Base-by-base conservation (phyloP, 2,113 vertebrate genomes). In the Scomber scombrus region DNA sequence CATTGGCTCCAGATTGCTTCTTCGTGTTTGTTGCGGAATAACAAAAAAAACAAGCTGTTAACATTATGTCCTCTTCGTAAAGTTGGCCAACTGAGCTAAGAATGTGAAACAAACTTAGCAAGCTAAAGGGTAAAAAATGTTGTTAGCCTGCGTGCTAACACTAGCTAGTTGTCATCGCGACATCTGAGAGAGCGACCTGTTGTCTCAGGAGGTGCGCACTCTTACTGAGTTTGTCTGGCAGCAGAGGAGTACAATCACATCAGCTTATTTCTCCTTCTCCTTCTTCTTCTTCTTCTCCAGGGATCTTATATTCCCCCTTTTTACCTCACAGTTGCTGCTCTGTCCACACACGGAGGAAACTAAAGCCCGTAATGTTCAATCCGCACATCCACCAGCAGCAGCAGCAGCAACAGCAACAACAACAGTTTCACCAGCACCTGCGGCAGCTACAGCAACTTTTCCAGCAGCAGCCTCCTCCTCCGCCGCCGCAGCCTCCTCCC, bases 361-460 rank as follows among this genome's bases (percentile, higher is more conserved):
- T 11, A 3, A 26, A 81, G 49, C 58, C 66, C 90, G 86, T 88
- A 66, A 98, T 99, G 97, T 98, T 97, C 92, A 97, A 94, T 88
- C 96, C 97, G 65, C 97, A 97, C 91, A 96, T 95, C 51, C 94
- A 95, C 23, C 94, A 94, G 16, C 94, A 95, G 4, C 93, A 94
- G 7, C 94, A 94, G 26, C 93, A 93, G 9, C 94, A 94, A 2
- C 96, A 96, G 70, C 96, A 96, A 51, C 96, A 97, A 87, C 96
- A 96, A 67, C 96, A 97, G 87, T 96, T 97, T 71, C 95, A 97
- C 58, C 96, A 97, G 63, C 96, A 96, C 64, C 94, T 96, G 76
- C 96, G 96, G 71, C 97, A 97, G 87, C 95, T 97, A 18, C 96
- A 97, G 12, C 97, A 97, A 81, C 96, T 96, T 87, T 93, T 95